A percentile compares a stretch with the other conserved stretches of the same genome.
phyloP scores from a whole-genome alignment of 2,113 vertebrate genomes.

The Salvelinus namaycush region DNA sequence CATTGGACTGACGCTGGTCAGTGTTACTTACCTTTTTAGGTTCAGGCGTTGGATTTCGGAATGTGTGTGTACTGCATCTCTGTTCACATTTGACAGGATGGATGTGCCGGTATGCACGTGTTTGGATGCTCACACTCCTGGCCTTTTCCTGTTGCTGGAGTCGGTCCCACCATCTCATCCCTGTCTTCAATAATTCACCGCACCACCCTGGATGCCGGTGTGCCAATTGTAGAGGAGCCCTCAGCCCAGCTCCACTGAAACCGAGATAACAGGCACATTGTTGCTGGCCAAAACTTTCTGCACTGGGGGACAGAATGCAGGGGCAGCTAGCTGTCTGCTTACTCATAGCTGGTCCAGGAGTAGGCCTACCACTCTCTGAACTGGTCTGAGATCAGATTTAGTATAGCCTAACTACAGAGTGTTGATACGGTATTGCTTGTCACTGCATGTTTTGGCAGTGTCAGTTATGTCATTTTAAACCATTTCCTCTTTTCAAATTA shows the following conservation, averaged over 20 bases:
- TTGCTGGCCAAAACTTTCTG: slow-evolving; percentile 21
- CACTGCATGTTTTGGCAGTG: no score
- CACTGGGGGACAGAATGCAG: slow-evolving; percentile 35
- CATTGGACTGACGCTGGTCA: neutral
- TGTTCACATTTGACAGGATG: neutral
- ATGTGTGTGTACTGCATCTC: no score
- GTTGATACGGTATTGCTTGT: no score
- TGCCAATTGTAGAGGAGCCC: slow-evolving; percentile 3
- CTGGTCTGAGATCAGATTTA: neutral
- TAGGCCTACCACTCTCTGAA: slow-evolving; percentile 5
- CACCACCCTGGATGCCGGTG: neutral
- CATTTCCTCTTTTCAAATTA: neutral
- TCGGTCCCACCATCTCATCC: slow-evolving; percentile 1
- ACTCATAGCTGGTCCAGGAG: no score
- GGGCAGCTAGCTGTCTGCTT: neutral
- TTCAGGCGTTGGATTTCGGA: neutral
- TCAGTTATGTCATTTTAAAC: no score
- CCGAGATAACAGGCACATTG: slow-evolving; percentile 17
- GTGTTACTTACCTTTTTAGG: neutral
- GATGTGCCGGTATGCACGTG: neutral
- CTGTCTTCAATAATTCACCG: slow-evolving; percentile 3
- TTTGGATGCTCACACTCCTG: neutral
- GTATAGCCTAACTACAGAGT: no score
- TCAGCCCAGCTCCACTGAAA: slow-evolving; percentile 19
- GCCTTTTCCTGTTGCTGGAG: neutral